Base-by-base conservation (phyloP, 2,797 vertebrate genomes). In the Halcyon leucocephala region DNA sequence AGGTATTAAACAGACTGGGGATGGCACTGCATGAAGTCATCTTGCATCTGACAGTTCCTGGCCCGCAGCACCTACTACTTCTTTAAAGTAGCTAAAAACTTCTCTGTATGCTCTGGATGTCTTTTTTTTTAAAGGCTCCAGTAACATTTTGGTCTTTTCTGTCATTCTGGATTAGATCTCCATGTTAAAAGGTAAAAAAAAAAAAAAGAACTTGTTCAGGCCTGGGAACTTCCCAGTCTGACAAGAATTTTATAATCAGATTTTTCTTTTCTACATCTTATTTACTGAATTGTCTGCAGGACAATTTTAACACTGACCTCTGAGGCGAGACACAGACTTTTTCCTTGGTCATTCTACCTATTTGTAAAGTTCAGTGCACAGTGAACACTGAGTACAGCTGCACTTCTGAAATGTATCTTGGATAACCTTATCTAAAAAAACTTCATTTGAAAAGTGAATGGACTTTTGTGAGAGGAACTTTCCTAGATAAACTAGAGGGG, bases 351-450 rank as follows among this genome's bases (percentile, higher is more conserved):
- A 64, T 90, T 78, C 71, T 48, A 92, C 82, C 55, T 90, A 42
- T 60, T 44, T 9, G 14, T 46, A 85, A 82, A 83, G 76, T 41
- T 74, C 85, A 74, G 51, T 26, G 44, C 80, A 70, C 62, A 93
- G 64, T 77, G 83, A 89, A 90, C 72, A 89, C 76, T 61, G 69
- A 82, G 64, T 67, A 74, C 83, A 94, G 28, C 55, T 46, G 20
- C 35, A 80, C 84, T 93, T 92, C 46, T 95, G 82, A 96, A 95
- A 93, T 78, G 31, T 41, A 72, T 79, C 82, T 92, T 86, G 76
- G 49, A 92, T 69, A 83, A 67, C 60, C 44, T 96, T 96, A 93
- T 93, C 94, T 91, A 76, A 94, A 80, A 80, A 83, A 76, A 86
- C 80, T 94, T 94, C 4, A 83, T 92, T 88, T 93, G 26, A 79